These are phyloP conservation scores for Palythoa heliodiscus DNA, from an alignment of 92 coral and sea anemone species.

Conservation along the genomic window DNA sequence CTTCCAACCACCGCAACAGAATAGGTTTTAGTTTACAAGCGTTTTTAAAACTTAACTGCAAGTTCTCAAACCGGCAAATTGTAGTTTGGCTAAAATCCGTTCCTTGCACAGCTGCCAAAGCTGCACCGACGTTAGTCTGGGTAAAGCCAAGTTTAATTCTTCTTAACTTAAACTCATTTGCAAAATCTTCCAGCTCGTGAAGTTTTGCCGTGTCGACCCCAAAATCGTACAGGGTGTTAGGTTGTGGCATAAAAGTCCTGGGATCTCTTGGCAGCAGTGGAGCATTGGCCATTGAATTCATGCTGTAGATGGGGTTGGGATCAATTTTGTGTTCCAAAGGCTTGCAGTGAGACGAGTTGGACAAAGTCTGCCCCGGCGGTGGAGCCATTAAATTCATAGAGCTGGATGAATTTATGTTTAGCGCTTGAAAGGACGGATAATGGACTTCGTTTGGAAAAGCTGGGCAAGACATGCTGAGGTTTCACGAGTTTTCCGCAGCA, in stretches of 20 bases:
- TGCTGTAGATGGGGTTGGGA: constrained; percentile 60
- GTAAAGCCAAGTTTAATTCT: constrained; percentile 75
- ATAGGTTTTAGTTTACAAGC: constrained; percentile 92
- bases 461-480: constrained; percentile 55
- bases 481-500: background rate
- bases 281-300: constrained; percentile 56
- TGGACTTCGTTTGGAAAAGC: constrained; percentile 62
- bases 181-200: constrained; percentile 83
- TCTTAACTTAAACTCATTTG: constrained; percentile 84
- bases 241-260: constrained; percentile 24
- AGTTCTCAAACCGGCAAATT: constrained; percentile 75
- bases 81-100: constrained; percentile 81
- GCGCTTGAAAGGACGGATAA: constrained; percentile 71
- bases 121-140: constrained; percentile 78
- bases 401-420: constrained; percentile 61
- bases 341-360: constrained; percentile 74
- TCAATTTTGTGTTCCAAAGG: constrained; percentile 78
- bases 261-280: constrained; percentile 43
- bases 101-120: constrained; percentile 74
- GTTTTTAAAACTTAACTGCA: constrained; percentile 82
- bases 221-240: constrained; percentile 60
- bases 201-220: constrained; percentile 87
- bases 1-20: constrained; percentile 85
- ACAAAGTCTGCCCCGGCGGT: constrained; percentile 64
- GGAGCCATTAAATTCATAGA: constrained; percentile 69